These are phyloP conservation scores for Crenuchus spilurus DNA, from an alignment of 2,797 vertebrate genomes.

Conservation along the genomic window DNA sequence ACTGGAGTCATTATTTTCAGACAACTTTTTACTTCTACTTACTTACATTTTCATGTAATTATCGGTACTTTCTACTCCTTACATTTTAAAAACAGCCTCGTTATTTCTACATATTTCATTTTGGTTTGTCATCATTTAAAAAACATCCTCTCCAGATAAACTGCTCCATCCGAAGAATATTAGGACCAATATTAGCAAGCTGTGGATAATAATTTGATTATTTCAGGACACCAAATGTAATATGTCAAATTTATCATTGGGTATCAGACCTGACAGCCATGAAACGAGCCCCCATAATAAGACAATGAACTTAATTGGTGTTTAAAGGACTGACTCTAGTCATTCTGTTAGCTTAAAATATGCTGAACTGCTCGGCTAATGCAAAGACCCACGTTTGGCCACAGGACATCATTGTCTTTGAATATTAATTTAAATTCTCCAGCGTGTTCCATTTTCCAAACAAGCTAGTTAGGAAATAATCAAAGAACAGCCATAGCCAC, in stretches of 20 bases:
- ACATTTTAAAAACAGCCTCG: too few relatives aligned
- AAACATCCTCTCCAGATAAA: too few relatives aligned
- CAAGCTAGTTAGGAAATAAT: conserved; percentile 63
- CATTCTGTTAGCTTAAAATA: conserved; percentile 18
- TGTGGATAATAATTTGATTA: neutral
- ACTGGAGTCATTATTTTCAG: too few relatives aligned
- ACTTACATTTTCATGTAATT: too few relatives aligned
- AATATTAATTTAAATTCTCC: conserved; percentile 57
- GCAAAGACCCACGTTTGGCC: conserved; percentile 56
- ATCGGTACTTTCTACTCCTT: too few relatives aligned
- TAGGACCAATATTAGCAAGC: conserved; percentile 4
- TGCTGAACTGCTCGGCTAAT: conserved; percentile 20
- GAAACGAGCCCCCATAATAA: conserved; percentile 48
- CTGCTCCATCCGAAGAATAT: neutral
- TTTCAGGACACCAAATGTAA: neutral
- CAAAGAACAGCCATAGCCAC: conserved; percentile 60
- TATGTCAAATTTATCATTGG: conserved; percentile 2
- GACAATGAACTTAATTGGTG: conserved; percentile 51
- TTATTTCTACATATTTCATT: too few relatives aligned
- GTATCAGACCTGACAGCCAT: conserved; percentile 18
- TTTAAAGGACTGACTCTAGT: conserved; percentile 42
- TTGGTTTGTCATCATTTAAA: too few relatives aligned
- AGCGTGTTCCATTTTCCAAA: conserved; percentile 57
- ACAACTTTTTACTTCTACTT: too few relatives aligned
- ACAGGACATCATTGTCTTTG: conserved; percentile 54